Evolutionary conservation across 2,888 invertebrate genomes (phyloP), one percentile per base, ranked within the genome.

Genomic region (Pegoplata infirma): DNA sequence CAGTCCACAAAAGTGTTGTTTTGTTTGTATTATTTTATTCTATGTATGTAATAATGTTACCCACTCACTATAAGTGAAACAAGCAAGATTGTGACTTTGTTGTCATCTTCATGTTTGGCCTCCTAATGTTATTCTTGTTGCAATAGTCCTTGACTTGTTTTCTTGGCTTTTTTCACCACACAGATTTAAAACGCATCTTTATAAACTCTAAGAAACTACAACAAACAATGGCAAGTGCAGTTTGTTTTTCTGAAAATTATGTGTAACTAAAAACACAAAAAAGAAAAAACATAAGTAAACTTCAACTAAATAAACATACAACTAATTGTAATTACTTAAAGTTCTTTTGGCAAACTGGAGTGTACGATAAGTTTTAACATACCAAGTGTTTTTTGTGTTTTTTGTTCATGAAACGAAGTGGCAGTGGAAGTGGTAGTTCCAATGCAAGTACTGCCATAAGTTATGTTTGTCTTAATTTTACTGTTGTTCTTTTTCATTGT

Each of bases 251-350:
- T 49, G 19, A 32, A 28, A 73, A 73, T 68, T 78, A 59, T 78
- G 63, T 68, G 63, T 68, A 53, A 58, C 61, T 47, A 14, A 49
- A 56, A 56, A 64, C 36, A 25, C 5, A 51, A 59, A 58, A 61
- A 76, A 56, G 14, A 40, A 56, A 23, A 58, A 71, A 56, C n/a
- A n/a, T n/a, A 71, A 76, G 51, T 59, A 64, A 76, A 66, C 76
- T 55, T 61, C 72, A 71, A 76, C 59, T 73, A 28, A 73, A 73
- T 58, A 58, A 73, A 58, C 28, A 32, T 6, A 61, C 55, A 47
- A 77, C 77, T 78, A 78, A 78, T 78, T 78, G 77, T 73, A 78
- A 78, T 78, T 78, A 78, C 73, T 78, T 78, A 73, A 73, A 68
- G 73, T 63, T 63, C 51, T 63, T 63, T 58, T 36, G 25, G 51